Evolutionary conservation across 2,888 invertebrate genomes (phyloP), one percentile per base, ranked within the genome.

Genomic region (Galeopsomyia nigrocyanea): DNA sequence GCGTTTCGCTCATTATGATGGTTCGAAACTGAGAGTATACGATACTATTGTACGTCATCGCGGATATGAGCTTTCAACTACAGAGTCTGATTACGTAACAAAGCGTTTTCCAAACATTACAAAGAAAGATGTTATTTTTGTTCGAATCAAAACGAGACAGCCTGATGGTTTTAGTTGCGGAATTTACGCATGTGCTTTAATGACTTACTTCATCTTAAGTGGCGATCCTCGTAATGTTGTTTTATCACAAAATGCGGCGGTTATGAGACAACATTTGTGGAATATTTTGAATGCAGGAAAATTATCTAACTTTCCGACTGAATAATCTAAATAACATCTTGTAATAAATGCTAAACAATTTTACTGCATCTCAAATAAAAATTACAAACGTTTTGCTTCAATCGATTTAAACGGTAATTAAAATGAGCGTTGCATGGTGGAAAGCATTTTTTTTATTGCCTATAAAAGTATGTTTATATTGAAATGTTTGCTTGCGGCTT

Each of bases 121-220:
- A 19, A 19, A 67, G 19, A 17, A 39, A 16, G 16, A 67, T 50
- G 16, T 67, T 31, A 2, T 31, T 13, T 67, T 67, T 58, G 39
- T 5, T 13, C 47, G 49, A 26, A 58, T 67, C 14, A 58, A 22
- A n/a, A 16, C 17, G 0, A 17, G 9, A 2, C 31, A 67, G n/a
- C 65, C 65, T 7, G 56, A 65, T 14, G n/a, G 47, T n/a, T 46
- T 21, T 56, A 47, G 46, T 22, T 65, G 56, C 14, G 55, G 65
- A 16, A 22, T 65, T 17, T 65, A 65, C 46, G 65, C 65, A 19
- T 39, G 46, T n/a, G 65, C 55, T 5, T 26, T 65, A 55, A 16
- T 47, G 16, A 46, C 47, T 21, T 22, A 46, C 17, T 2, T 65
- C n/a, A 14, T 47, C 9, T 22, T 65, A 16, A 22, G 55, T n/a